These are phyloP conservation scores for Scalopus aquaticus DNA, from an alignment of 2,113 vertebrate genomes.

Conservation along the genomic window DNA sequence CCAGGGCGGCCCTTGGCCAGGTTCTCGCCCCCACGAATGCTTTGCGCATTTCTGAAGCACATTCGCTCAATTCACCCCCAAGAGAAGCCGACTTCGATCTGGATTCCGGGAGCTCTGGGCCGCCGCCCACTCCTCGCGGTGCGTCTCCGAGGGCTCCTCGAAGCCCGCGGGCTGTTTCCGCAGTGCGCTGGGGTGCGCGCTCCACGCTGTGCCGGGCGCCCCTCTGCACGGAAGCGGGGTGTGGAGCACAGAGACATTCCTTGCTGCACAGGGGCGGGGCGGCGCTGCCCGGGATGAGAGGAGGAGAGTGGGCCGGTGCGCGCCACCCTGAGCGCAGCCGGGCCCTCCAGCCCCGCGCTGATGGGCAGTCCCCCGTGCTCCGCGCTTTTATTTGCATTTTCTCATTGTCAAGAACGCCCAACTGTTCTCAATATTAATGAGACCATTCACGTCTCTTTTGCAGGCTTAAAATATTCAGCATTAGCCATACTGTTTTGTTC, in stretches of 20 bases:
- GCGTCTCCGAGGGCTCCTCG: too few relatives aligned
- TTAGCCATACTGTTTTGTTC: constrained; percentile 62
- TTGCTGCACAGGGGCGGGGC: too few relatives aligned
- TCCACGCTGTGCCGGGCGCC: neutral
- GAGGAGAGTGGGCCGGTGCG: neutral
- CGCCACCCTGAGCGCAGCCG: neutral
- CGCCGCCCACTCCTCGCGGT: too few relatives aligned
- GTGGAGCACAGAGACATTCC: neutral
- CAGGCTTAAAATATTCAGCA: constrained; percentile 70
- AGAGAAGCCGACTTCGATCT: too few relatives aligned
- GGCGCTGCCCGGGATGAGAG: neutral
- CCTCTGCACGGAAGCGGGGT: neutral
- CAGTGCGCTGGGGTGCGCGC: neutral
- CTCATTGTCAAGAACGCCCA: neutral
- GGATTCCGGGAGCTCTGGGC: too few relatives aligned
- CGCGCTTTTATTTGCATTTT: neutral
- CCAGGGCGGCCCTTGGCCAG: too few relatives aligned
- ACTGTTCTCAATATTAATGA: constrained; percentile 67
- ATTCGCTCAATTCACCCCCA: too few relatives aligned
- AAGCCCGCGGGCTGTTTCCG: too few relatives aligned
- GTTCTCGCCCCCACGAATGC: too few relatives aligned
- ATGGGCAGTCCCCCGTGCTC: neutral
- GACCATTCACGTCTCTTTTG: constrained; percentile 56
- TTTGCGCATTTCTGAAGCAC: too few relatives aligned
- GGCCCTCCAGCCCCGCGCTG: neutral